A percentile compares a stretch with the other conserved stretches of the same genome.
Conservation (phyloP, 2,113 vertebrate species). For the Gymnogyps californianus region DNA sequence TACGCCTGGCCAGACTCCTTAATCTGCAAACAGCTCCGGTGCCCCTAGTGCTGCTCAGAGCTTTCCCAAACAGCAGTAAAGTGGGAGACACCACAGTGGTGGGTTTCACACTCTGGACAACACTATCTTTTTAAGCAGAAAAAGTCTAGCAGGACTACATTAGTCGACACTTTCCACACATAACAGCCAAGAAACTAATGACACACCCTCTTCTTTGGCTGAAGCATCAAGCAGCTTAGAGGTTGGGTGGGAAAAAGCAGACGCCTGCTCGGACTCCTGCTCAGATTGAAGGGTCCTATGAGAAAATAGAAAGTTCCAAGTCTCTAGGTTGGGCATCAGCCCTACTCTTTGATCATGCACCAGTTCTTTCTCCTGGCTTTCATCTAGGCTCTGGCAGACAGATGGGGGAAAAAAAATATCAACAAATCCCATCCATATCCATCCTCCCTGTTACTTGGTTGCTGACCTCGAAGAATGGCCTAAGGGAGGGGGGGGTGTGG, state of each 20-base stretch:
- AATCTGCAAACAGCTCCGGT: background rate
- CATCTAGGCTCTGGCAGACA: background rate
- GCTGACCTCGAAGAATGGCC: background rate
- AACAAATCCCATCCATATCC: background rate
- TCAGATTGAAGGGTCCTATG: background rate
- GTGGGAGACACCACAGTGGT: background rate
- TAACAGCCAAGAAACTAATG: background rate
- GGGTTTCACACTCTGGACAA: background rate
- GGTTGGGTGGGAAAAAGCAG: background rate
- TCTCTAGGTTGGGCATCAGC: background rate
- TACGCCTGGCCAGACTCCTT: background rate
- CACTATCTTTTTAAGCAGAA: background rate
- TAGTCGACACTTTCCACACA: background rate
- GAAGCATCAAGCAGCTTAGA: background rate
- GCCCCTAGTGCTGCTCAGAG: background rate
- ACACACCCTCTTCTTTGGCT: background rate
- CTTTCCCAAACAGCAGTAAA: background rate
- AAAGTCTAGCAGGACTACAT: background rate
- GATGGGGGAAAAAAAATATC: background rate
- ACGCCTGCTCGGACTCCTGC: rapidly evolving
- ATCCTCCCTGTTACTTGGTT: background rate
- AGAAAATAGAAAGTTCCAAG: background rate
- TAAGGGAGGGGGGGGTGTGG: too few relatives aligned
- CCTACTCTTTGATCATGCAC: background rate
- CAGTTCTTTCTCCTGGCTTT: background rate